Evolutionary conservation across 2,113 vertebrate species (phyloP).

Genomic region (Syngnathoides biaculeatus): DNA sequence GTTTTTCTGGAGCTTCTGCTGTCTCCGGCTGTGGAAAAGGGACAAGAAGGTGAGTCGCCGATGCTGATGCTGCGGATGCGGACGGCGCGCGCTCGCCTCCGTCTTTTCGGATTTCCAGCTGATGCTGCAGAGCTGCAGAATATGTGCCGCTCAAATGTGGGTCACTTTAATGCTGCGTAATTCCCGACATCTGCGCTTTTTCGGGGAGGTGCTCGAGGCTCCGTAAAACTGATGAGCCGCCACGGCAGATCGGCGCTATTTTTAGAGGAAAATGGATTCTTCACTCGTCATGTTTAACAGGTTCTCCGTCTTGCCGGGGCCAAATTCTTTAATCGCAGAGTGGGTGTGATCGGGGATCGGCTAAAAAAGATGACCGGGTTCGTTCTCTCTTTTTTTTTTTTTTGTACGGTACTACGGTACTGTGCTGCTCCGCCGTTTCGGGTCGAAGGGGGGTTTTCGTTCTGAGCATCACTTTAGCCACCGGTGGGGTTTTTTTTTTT

Average conservation of each 20-base stretch:
- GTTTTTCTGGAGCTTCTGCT: conserved; percentile 77
- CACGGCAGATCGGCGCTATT: conserved; percentile 29
- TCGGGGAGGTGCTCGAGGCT: not conserved
- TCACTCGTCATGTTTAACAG: conserved; percentile 8
- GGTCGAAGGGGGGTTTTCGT: conserved; percentile 51
- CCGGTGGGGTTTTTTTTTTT: too few relatives aligned
- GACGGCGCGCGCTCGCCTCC: too few relatives aligned
- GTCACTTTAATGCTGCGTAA: conserved; percentile 24
- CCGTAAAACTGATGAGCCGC: conserved; percentile 59
- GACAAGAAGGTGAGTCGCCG: conserved; percentile 74
- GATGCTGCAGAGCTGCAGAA: not conserved
- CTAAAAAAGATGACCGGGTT: conserved; percentile 35
- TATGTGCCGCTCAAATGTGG: conserved; percentile 34
- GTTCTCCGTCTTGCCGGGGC: not conserved
- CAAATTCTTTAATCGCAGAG: not conserved
- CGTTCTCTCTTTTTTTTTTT: too few relatives aligned
- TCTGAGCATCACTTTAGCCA: conserved; percentile 48
- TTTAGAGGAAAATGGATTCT: conserved; percentile 34
- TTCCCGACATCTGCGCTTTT: conserved; percentile 16
- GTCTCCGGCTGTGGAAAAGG: conserved; percentile 73
- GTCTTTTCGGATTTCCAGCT: conserved; percentile 9
- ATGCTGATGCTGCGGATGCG: conserved; percentile 14
- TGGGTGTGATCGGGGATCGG: conserved; percentile 12
- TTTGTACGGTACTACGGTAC: too few relatives aligned
- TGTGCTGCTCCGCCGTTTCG: conserved; percentile 44